Conservation (phyloP, 2,888 invertebrate genomes). For the Phania funesta region DNA sequence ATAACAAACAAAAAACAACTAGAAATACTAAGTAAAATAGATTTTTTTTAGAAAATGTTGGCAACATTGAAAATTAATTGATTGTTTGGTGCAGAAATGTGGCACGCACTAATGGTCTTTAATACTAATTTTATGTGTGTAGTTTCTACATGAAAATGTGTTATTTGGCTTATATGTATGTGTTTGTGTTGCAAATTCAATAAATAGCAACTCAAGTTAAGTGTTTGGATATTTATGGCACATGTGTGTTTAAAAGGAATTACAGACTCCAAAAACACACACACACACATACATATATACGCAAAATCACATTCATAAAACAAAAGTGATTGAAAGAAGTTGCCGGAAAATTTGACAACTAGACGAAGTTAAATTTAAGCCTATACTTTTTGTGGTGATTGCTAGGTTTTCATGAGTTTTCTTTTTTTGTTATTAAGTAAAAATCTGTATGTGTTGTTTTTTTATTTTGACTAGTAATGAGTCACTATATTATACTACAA, state of each 20-base stretch:
- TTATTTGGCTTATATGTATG: background rate
- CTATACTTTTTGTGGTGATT: conserved; percentile 30
- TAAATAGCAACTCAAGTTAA: conserved; percentile 48
- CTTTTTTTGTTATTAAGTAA: background rate
- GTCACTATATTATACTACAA: conserved; percentile 23
- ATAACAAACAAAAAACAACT: background rate
- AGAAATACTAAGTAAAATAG: background rate
- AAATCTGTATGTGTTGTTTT: background rate
- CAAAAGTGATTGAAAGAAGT: conserved; percentile 69
- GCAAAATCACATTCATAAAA: conserved; percentile 16
- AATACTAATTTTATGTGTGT: conserved; percentile 42
- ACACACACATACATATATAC: background rate
- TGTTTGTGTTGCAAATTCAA: conserved; percentile 31
- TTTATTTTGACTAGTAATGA: conserved; percentile 32
- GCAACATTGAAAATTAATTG: conserved; percentile 68
- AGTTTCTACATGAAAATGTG: conserved; percentile 3
- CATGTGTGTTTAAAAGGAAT: conserved; percentile 58
- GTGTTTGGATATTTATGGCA: conserved; percentile 65
- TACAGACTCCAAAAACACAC: conserved; percentile 8
- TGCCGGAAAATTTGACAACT: conserved; percentile 70
- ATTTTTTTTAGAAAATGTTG: conserved; percentile 46
- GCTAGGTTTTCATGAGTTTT: conserved; percentile 8
- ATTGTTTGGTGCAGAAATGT: conserved; percentile 61
- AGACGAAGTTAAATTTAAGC: conserved; percentile 56
- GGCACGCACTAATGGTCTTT: conserved; percentile 67